Evolutionary conservation across 2,113 vertebrate species (phyloP), one percentile per base, ranked within the genome.

Genomic region (Manacus vitellinus): DNA sequence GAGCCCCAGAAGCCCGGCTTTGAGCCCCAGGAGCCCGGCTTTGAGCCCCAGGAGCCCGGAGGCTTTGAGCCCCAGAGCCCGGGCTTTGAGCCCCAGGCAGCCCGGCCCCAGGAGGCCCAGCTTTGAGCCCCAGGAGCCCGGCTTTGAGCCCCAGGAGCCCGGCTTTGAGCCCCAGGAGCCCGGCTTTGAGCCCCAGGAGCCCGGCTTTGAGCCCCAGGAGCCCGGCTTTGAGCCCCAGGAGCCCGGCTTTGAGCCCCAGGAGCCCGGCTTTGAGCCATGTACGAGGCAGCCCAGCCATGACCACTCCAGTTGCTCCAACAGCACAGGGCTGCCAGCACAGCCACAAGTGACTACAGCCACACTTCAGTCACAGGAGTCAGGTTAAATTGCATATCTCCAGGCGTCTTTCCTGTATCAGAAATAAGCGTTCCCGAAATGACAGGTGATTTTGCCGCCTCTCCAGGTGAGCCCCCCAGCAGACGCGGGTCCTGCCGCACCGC

Each of bases 191-290:
- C 35, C 16, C 58, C 6, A 4, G 10, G 24, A 66, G 65, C 33
- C 15, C 3, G 4, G 18, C 17, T 17, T 14, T 18, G n/a, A 22
- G 31, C 51, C 35, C 4, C 1, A 0, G 25, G 9, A 47, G 28
- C 16, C 35, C 5, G 5, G 35, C 16, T 39, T 37, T 19, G 7
- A 37, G 35, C 16, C 59, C 25, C 24, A 4, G 8, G 25, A 66
- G 52, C n/a, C 16, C 3, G 4, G 16, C 18, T 14, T 13, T 16
- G n/a, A 27, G 33, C 46, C 39, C 4, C 2, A 0, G 24, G 9
- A 41, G 27, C 16, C 58, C 6, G 18, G 39, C 37, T 43, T 12
- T 43, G 12, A 3, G 27, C 13, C 62, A 44, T 5, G 9, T 10
- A 44, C 10, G 7, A 66, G 63, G 30, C 41, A 66, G 63, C 41